Base-by-base conservation (phyloP, 1,140 invertebrate genomes). In the Vanessa atalanta region DNA sequence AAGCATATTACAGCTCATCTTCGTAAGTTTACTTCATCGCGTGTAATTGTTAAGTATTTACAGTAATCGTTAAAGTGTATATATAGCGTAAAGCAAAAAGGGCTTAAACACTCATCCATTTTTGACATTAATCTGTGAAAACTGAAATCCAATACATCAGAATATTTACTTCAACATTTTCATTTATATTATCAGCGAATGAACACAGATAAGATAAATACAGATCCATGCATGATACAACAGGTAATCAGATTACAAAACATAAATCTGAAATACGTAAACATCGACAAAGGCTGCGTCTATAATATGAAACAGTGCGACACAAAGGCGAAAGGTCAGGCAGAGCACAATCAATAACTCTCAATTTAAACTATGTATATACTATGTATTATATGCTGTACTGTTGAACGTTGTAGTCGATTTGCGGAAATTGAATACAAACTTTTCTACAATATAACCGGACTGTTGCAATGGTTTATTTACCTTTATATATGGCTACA, bases 321-420 rank as follows among this genome's bases (percentile, higher is more conserved):
- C 53, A 66, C 81, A 80, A 83, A 83, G 80, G 77, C 47, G 13
- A 77, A 75, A 75, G 78, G 72, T 72, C 71, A 67, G 43, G n/a
- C 55, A 9, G 48, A 48, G 65, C 70, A 67, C 63, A 73, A 77
- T 77, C 75, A 73, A 77, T 77, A 69, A 64, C 53, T 13, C 68
- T 68, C 67, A 47, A 70, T 70, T 70, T 70, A 70, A 63, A 7
- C 47, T 63, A 55, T 31, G 26, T 31, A 31, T 47, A 70, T n/a
- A 20, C 15, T 26, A 57, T 50, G 48, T 67, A 43, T 43, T 43
- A 9, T 43, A 9, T 13, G 8, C 31, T 57, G 53, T 16, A 23
- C 37, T 31, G 14, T 43, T 31, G 14, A 9, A 37, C 5, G 3
- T 57, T 15, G 57, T 37, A 60, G 26, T 15, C 16, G 7, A n/a